phyloP scores from a whole-genome alignment of 2,797 vertebrate species.

The Crocidura indochinensis region DNA sequence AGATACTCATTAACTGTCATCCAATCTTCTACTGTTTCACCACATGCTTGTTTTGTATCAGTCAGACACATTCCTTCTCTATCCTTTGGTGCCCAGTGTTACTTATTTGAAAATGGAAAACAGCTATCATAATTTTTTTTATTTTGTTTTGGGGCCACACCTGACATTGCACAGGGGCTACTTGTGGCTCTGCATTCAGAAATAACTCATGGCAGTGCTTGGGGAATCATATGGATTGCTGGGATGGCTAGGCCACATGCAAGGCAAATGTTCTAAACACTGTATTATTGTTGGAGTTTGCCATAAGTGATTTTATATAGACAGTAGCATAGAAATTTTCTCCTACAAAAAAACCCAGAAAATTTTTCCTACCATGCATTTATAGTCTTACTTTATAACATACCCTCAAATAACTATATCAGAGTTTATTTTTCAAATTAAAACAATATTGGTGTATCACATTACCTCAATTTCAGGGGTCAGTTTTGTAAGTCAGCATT shows the following conservation, averaged over 20 bases:
- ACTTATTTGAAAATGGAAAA: background rate
- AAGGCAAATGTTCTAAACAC: no score
- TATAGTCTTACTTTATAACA: background rate
- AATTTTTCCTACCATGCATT: conserved; percentile 12
- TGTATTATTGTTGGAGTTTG: no score
- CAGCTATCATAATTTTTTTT: background rate
- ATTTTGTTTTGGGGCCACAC: background rate
- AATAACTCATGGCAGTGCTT: no score
- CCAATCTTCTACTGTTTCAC: background rate
- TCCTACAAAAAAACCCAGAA: background rate
- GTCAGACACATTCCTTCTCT: conserved; percentile 8
- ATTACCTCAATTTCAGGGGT: background rate
- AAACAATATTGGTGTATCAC: background rate
- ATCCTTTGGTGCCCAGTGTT: background rate
- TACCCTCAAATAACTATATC: background rate
- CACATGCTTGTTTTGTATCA: background rate
- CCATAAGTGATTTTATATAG: no score
- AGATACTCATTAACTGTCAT: background rate
- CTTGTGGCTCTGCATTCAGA: no score
- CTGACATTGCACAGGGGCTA: no score
- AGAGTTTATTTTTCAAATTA: background rate
- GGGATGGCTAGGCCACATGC: no score
- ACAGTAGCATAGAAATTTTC: no score
- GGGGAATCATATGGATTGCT: no score
- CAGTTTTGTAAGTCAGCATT: background rate